phyloP scores from a whole-genome alignment of 2,888 invertebrate genomes.

The Siphonodentalium dalli region DNA sequence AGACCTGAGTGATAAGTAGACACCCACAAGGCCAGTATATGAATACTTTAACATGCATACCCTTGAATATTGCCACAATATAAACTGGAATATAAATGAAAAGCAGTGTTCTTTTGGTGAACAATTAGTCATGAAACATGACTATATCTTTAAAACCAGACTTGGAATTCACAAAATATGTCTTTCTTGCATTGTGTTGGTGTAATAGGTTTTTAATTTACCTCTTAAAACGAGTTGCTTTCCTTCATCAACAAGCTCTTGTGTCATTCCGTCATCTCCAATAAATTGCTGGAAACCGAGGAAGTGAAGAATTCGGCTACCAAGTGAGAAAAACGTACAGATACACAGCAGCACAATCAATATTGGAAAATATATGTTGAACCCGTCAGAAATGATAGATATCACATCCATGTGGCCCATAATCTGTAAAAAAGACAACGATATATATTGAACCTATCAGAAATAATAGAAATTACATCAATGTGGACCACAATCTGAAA shows the following conservation, averaged over 20 bases:
- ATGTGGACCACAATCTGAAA: background rate
- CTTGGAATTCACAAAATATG: too few species aligned
- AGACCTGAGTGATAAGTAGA: too few species aligned
- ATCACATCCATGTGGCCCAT: constrained; percentile 99
- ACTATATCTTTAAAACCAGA: too few species aligned
- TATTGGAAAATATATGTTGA: constrained; percentile 99
- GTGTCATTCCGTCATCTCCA: constrained; percentile 90
- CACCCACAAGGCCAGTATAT: too few species aligned
- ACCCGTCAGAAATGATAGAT: constrained; percentile 93
- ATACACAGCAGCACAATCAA: constrained; percentile 90
- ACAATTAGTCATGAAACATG: too few species aligned
- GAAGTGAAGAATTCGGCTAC: constrained; percentile 85
- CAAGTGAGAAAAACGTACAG: constrained; percentile 92
- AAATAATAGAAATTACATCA: background rate
- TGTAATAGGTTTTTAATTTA: constrained; percentile 54
- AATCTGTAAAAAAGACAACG: constrained; percentile 68
- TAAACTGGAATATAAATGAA: too few species aligned
- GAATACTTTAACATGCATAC: too few species aligned
- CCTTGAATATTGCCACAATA: too few species aligned
- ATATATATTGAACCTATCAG: background rate
- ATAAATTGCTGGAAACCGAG: constrained; percentile 92
- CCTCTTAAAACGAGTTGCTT: constrained; percentile 89
- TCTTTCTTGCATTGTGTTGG: background rate
- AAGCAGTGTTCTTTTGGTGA: too few species aligned
- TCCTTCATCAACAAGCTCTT: constrained; percentile 93